Evolutionary conservation across 2,113 vertebrate genomes (phyloP).

Genomic region (Myiozetetes cayanensis): DNA sequence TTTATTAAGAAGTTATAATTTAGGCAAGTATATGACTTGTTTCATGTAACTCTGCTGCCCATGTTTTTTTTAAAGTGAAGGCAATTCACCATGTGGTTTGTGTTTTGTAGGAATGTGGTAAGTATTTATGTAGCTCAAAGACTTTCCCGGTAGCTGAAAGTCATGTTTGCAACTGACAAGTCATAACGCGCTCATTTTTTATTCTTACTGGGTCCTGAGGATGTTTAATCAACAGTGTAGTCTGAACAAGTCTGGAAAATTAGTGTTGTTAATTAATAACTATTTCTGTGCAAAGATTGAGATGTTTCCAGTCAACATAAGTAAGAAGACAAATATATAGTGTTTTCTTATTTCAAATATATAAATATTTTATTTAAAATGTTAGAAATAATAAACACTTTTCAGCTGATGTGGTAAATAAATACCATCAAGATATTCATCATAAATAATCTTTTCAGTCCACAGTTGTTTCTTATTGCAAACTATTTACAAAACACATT

Average conservation of each 20-base stretch:
- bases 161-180: constrained; percentile 3
- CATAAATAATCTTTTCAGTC: neutral
- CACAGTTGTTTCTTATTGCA: neutral
- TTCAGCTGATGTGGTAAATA: neutral
- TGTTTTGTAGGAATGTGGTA: neutral
- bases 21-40: neutral
- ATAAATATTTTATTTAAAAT: neutral
- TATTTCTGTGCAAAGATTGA: neutral
- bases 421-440: neutral
- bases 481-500: neutral
- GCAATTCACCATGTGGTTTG: neutral
- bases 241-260: constrained; percentile 47
- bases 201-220: neutral
- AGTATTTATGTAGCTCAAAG: constrained; percentile 3
- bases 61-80: neutral
- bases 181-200: neutral
- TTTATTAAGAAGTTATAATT: neutral
- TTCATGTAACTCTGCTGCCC: neutral
- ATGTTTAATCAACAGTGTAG: constrained; percentile 22
- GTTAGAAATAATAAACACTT: neutral
- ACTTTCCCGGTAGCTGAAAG: constrained; percentile 4
- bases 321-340: neutral
- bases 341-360: neutral
- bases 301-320: neutral
- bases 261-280: constrained; percentile 10